Evolutionary conservation across 37 sponge, comb jelly and placozoan species (phyloP), one percentile per base, ranked within the genome.

Genomic region (Lycopodina hypogea): DNA sequence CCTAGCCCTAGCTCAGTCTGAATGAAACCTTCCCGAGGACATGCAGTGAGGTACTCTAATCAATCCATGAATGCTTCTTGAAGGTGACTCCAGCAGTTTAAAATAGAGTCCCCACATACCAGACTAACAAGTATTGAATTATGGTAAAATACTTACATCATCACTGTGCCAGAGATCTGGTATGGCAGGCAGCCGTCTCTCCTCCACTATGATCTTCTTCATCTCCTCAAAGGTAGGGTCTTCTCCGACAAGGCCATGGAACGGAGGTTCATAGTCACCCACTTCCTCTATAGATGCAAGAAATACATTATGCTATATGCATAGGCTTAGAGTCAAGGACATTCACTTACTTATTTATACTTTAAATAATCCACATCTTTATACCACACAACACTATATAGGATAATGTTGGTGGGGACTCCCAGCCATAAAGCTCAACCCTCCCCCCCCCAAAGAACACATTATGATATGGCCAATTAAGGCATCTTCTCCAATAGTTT

Each of bases 141-240:
- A n/a, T n/a, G n/a, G n/a, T 45, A 45, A 12, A 9, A 9, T 45
- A 45, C 81, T 56, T 56, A 95, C 95, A 59, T 91, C 87, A 68
- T 91, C 80, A 15, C 42, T 62, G 12, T 42, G 40, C 95, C 95
- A 95, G 28, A 59, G 73, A 18, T 56, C 28, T 30, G 89, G 89
- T 34, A 94, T 90, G 30, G 65, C 32, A 0, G 99, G 99, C 18
- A 86, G 85, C 42, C 53, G 65, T 40, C 71, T 79, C 63, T 93
- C 83, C 0, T 78, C 76, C 42, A 93, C 93, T 0, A 98, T 90
- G 11, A 93, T 83, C 42, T 89, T 84, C 84, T 74, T 63, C 99
- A 98, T 98, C 42, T 96, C 96, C n/a, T 93, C 94, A 77, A 98
- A 85, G 45, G 81, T 73, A 34, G 99, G 99, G 67, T 98, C 99